Base-by-base conservation (phyloP, 2,888 invertebrate species). In the Gari tellinella region DNA sequence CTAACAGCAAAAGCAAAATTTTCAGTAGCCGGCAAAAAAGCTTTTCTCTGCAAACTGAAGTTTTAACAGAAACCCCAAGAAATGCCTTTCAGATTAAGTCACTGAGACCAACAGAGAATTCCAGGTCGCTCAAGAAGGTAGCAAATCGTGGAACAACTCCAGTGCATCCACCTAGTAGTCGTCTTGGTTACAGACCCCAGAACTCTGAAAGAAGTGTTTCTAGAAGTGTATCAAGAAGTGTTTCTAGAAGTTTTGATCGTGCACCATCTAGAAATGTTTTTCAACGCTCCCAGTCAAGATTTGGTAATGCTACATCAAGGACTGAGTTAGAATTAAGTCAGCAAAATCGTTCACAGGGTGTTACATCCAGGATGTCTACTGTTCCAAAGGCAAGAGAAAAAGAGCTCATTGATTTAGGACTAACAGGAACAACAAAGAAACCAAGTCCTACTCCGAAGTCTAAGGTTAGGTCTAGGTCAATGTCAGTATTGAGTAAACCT, bases 51-150 rank as follows among this genome's bases (percentile, higher is more conserved):
- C 70, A 69, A 43, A 45, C 46, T 51, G 73, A 78, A 17, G 48
- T 55, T 14, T 19, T 73, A 12, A 31, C 57, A 25, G 73, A 78
- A 51, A 61, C 63, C 15, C 62, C 69, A 17, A 67, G 31, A 45
- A 70, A 78, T 52, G 60, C 49, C 2, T 63, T 78, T 56, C 49
- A 70, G 37, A 83, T 84, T 1, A 82, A 84, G 52, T 84, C 84
- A 8, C 52, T 84, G 10, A 63, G 72, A 26, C 82, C 81, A 56
- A 67, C 61, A 56, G 80, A 81, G 57, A 81, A 81, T 52, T 84
- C 84, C 2, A 77, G 52, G 19, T 78, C 82, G 23, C 56, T 84
- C 19, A 72, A 68, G 51, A 82, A 81, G 67, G 73, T 84, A 7
- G 43, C 80, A 23, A 79, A 77, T 57, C 49, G 70, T 21, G 68